Evolutionary conservation across 2,888 invertebrate species (phyloP), one percentile per base, ranked within the genome.

Genomic region (Noctuana brunneofusca): DNA sequence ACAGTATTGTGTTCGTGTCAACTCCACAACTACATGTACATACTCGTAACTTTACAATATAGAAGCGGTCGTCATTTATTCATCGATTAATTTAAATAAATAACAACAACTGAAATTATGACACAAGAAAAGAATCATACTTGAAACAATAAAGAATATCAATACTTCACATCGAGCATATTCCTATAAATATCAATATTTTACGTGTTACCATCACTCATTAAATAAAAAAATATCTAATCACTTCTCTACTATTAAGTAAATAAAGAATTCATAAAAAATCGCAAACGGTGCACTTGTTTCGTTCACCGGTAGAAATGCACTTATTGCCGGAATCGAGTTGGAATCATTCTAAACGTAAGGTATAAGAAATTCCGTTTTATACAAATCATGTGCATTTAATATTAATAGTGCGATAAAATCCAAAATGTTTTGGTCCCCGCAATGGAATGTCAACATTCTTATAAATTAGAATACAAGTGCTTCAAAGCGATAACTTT

Each of bases 221-320:
- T 86, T 85, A 85, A 88, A 89, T 87, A 48, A 89, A 86, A 85
- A 74, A 87, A 89, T 86, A 88, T 88, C 87, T 87, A 89, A 89
- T 90, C 87, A 89, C 89, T 85, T 84, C 76, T 76, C 85, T 87
- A 85, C 80, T 75, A 83, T 84, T 84, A 88, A 85, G 87, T 87
- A 89, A 86, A 85, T 86, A 87, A 81, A 80, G 76, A 81, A 80
- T 86, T 86, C 78, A 83, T 84, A 78, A 83, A 79, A 86, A 84
- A 46, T 46, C 84, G 87, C 84, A 83, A 83, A 86, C 76, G 75
- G 84, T 85, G 83, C 84, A 79, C 75, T 77, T 71, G 71, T 62
- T 67, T 67, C 60, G 59, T 68, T 68, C 46, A 64, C 32, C 57
- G 57, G 58, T 66, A 41, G 62, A 54, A 60, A 62, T 55, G 62